phyloP scores from a whole-genome alignment of 2,113 vertebrate species.

The Alaudala cheleensis region DNA sequence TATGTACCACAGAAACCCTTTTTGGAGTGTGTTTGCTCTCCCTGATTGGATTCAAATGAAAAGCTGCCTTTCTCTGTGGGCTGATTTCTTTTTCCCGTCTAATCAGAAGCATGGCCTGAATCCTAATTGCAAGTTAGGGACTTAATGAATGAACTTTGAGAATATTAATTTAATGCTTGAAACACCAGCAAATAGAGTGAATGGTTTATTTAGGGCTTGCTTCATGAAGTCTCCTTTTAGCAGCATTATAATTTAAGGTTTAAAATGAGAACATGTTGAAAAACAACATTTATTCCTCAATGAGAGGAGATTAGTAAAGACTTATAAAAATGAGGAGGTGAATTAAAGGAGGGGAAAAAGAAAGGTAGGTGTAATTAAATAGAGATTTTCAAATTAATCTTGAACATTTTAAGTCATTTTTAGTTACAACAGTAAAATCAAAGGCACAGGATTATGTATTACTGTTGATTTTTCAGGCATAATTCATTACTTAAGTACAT shows the following conservation, averaged over 20 bases:
- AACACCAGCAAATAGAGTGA: conserved; percentile 27
- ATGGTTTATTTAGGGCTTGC: not conserved
- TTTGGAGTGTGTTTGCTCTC: conserved; percentile 19
- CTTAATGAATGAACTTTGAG: conserved; percentile 52
- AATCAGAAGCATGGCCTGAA: conserved; percentile 23
- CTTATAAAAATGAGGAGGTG: not conserved
- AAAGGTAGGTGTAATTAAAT: not conserved
- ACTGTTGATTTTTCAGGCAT: not conserved
- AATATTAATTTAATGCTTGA: conserved; percentile 69
- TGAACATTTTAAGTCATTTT: not conserved
- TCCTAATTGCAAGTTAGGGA: conserved; percentile 48
- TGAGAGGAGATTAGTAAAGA: not conserved
- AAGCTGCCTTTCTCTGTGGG: conserved; percentile 13
- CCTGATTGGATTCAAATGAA: conserved; percentile 49
- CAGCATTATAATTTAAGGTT: not conserved
- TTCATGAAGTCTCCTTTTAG: not conserved
- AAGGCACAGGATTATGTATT: not conserved
- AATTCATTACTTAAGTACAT: not conserved
- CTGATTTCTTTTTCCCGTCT: conserved; percentile 6
- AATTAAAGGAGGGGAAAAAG: not conserved
- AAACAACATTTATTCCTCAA: not conserved
- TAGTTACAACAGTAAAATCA: not conserved
- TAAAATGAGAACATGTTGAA: not conserved
- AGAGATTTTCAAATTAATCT: not conserved
- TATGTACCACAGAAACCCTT: not conserved